A percentile compares a stretch with the other conserved stretches of the same genome.
phyloP scores from a whole-genome alignment of 1,140 invertebrate genomes.

The Cyclina sinensis region DNA sequence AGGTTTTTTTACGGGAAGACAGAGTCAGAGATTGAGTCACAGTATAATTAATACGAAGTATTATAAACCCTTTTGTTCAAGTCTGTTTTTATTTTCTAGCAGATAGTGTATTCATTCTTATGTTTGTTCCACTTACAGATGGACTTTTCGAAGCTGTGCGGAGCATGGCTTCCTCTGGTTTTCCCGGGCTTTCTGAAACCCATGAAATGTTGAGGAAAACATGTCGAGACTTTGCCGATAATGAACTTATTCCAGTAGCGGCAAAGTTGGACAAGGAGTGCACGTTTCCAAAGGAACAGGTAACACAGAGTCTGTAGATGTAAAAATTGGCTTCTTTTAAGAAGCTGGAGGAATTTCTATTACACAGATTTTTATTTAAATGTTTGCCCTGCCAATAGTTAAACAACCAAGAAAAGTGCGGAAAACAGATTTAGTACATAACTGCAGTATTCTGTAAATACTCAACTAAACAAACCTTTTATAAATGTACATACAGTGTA shows the following conservation, averaged over 20 bases:
- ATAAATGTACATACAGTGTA: too few species aligned
- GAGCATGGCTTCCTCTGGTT: conserved; percentile 56
- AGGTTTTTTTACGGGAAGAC: neutral
- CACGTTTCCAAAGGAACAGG: conserved; percentile 93
- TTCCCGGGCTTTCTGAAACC: conserved; percentile 92
- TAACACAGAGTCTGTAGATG: conserved; percentile 76
- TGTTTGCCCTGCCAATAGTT: too few species aligned
- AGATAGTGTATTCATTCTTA: neutral
- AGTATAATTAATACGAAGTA: neutral
- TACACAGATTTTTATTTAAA: too few species aligned
- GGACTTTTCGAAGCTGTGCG: neutral
- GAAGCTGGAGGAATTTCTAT: too few species aligned
- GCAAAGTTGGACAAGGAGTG: conserved; percentile 94
- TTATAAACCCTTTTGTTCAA: neutral
- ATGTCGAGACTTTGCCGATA: conserved; percentile 96
- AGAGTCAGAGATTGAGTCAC: neutral
- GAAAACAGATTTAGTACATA: too few species aligned
- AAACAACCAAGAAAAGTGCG: too few species aligned
- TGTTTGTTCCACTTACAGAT: neutral
- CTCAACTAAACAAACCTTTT: too few species aligned
- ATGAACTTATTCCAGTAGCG: conserved; percentile 95
- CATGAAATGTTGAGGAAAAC: conserved; percentile 97
- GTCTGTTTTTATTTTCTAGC: neutral
- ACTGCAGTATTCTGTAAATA: too few species aligned
- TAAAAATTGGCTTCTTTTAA: too few species aligned